Percentiles rank a stretch among this genome's conserved stretches.
Evolutionary conservation across 2,113 vertebrate genomes (phyloP).

Genomic region (Phylloscopus trochilus): DNA sequence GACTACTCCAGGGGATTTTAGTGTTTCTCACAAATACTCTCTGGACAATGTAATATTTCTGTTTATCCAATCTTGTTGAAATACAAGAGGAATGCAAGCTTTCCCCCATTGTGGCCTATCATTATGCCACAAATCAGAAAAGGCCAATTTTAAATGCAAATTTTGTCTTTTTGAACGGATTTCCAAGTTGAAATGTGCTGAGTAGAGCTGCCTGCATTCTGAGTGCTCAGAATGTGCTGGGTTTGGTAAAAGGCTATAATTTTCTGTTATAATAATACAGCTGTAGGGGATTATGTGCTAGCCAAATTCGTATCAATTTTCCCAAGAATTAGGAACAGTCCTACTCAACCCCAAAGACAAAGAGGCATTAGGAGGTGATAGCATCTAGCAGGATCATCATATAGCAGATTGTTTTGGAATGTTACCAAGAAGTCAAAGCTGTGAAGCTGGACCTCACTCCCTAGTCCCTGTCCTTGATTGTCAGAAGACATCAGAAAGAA

Average conservation of each 20-base stretch:
- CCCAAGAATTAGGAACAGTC: neutral
- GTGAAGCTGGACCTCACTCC: neutral
- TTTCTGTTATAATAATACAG: conserved; percentile 34
- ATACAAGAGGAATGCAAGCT: neutral
- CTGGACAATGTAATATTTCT: neutral
- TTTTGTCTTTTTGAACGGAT: neutral
- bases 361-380: neutral
- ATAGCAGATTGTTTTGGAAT: neutral
- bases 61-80: neutral
- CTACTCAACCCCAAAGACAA: neutral
- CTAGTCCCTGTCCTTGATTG: neutral
- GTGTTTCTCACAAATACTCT: neutral
- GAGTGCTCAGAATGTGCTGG: neutral
- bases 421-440: neutral
- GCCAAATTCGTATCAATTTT: neutral
- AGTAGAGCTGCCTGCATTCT: neutral
- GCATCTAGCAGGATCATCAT: neutral
- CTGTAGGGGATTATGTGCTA: neutral
- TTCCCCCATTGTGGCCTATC: neutral
- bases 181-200: neutral
- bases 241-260: conserved; percentile 6
- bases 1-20: neutral
- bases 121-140: neutral
- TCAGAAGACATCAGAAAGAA: neutral
- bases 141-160: conserved; percentile 14